Evolutionary conservation across 2,797 vertebrate genomes (phyloP).

Genomic region (Sebastes cheni): DNA sequence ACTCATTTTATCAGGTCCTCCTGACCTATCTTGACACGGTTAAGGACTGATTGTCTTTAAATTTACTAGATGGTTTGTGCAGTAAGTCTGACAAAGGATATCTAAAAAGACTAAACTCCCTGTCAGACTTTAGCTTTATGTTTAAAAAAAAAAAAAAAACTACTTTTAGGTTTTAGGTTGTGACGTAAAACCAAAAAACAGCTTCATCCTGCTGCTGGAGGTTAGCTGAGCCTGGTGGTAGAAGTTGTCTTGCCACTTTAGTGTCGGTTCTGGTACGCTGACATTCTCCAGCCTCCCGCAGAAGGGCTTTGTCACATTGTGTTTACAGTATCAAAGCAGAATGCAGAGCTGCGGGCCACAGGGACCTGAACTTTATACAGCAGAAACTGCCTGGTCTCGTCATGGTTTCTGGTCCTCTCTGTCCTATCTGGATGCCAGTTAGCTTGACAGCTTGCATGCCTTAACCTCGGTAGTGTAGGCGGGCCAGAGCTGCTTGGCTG

Average conservation of each 20-base stretch:
- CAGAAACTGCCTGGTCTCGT: constrained; percentile 30
- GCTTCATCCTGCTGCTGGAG: constrained; percentile 1
- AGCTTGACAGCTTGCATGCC: constrained; percentile 44
- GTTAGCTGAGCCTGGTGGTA: constrained; percentile 20
- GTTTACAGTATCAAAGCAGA: constrained; percentile 69
- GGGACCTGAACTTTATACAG: constrained; percentile 63
- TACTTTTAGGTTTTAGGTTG: not conserved
- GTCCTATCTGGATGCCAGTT: constrained; percentile 47
- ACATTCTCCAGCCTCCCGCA: constrained; percentile 62
- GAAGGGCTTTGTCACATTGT: constrained; percentile 69
- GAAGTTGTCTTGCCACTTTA: constrained; percentile 31
- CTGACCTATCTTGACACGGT: not conserved
- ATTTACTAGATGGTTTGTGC: not conserved
- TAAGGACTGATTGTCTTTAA: not conserved
- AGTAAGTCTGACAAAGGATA: not conserved
- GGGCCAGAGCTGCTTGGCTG: constrained; percentile 19
- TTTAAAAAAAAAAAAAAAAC: not conserved
- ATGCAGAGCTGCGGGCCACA: constrained; percentile 41
- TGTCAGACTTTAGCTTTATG: not conserved
- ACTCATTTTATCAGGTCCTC: not conserved
- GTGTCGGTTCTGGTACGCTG: constrained; percentile 41
- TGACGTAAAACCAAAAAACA: not conserved
- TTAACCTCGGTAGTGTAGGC: constrained; percentile 16
- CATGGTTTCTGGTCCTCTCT: constrained; percentile 32
- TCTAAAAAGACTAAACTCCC: not conserved